Evolutionary conservation across 1,140 invertebrate species (phyloP).

Genomic region (Probaryconus sp.): DNA sequence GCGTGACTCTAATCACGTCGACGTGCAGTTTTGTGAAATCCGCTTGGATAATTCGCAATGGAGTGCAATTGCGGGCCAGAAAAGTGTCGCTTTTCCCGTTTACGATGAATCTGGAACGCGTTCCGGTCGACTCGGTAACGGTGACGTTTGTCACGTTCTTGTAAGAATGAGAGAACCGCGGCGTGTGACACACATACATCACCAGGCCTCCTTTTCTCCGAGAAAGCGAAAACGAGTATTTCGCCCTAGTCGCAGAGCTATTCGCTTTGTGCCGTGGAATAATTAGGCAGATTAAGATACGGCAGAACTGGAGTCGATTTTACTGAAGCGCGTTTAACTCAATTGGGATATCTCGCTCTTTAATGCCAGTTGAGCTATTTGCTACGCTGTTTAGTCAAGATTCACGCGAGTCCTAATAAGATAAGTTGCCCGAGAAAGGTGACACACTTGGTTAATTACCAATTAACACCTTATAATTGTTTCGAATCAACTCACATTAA

Average conservation of each 20-base stretch:
- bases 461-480: too few relatives aligned
- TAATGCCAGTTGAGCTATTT: constrained; percentile 5
- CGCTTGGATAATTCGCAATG: constrained; percentile 43
- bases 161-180: constrained; percentile 54
- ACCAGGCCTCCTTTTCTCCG: constrained; percentile 11
- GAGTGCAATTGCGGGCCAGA: background rate
- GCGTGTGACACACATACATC: constrained; percentile 38
- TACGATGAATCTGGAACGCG: constrained; percentile 55
- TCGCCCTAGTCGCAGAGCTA: constrained; percentile 4
- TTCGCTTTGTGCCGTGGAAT: constrained; percentile 16
- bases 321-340: background rate
- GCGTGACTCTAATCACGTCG: background rate
- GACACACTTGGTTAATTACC: too few relatives aligned
- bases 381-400: background rate
- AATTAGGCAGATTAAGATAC: constrained; percentile 17
- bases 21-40: too few relatives aligned
- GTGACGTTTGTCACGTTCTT: constrained; percentile 65
- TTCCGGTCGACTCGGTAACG: constrained; percentile 56
- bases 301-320: constrained; percentile 1
- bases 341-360: background rate
- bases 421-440: too few relatives aligned
- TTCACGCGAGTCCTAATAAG: too few relatives aligned
- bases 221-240: constrained; percentile 51
- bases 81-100: constrained; percentile 20
- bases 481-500: too few relatives aligned